Base-by-base conservation (phyloP, 2,888 invertebrate genomes). In the Scaptomyza cyrtandrae region DNA sequence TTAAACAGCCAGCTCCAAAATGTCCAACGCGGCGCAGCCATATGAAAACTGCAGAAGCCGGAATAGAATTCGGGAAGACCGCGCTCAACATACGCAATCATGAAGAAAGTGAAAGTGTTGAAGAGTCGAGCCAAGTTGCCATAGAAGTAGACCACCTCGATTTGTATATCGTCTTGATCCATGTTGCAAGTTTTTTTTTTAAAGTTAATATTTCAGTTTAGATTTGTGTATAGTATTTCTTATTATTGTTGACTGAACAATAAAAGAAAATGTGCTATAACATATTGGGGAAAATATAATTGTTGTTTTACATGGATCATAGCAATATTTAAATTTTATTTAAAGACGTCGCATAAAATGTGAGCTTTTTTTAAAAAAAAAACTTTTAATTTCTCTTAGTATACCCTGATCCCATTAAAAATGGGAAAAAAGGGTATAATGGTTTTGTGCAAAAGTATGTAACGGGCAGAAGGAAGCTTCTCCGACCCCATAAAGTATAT, bases 61-160 rank as follows among this genome's bases (percentile, higher is more conserved):
- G 86, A 48, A 16, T 79, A 80, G 13, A 74, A 68, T 39, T 82
- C 88, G 6, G 27, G 7, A 0, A 9, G n/a, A 0, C 46, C 46
- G 0, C 72, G 86, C 46, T 77, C 80, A 33, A 83, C 46, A 41
- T 62, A 82, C 24, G 84, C 67, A 44, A 71, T 67, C 16, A 71
- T 7, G 5, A 62, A 54, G 10, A 77, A 19, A 27, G 44, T 61
- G 0, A 71, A 14, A 6, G 44, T 44, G 19, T 48, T 61, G 49
- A 74, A 68, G 4, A 81, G 13, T 2, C 70, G 50, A 44, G 52
- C 68, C 6, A 76, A 6, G 11, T 62, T 41, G 14, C 16, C 55
- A 4, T 37, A 46, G 35, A 31, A 49, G 16, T 56, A 74, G 6
- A 88, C 52, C 27, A 72, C 44, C 3, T 49, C 35, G 19, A 16